A percentile compares a stretch with the other conserved stretches of the same genome.
Conservation (phyloP, 2,113 vertebrate genomes). For the Mustela lutreola region DNA sequence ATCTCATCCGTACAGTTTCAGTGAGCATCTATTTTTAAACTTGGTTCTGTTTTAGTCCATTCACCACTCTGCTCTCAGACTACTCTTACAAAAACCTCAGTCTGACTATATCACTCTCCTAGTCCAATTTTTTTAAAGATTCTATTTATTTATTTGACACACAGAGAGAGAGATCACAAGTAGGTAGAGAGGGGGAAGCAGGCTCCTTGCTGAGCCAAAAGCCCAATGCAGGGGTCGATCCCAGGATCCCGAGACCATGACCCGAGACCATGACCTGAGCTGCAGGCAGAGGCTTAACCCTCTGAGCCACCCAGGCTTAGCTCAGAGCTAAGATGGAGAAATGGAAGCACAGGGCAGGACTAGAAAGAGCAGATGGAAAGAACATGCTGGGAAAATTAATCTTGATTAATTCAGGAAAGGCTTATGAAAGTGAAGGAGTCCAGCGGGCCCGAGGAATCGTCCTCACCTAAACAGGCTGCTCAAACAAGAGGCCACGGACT, state of each 20-base stretch:
- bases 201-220: too few species aligned
- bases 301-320: too few species aligned
- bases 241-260: too few species aligned
- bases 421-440: not conserved
- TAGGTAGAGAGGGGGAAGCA: too few species aligned
- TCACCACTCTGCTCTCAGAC: not conserved
- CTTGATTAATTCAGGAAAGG: slow-evolving; percentile 3
- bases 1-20: not conserved
- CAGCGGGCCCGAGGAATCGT: not conserved
- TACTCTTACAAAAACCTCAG: not conserved
- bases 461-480: too few species aligned
- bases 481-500: not conserved
- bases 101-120: not conserved
- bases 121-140: too few species aligned
- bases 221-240: too few species aligned
- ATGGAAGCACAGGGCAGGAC: not conserved
- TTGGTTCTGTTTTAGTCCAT: not conserved
- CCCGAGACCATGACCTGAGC: too few species aligned
- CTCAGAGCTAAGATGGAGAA: not conserved
- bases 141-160: too few species aligned
- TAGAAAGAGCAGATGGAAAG: not conserved
- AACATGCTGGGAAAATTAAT: not conserved
- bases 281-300: too few species aligned
- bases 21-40: not conserved
- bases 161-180: too few species aligned